These are phyloP conservation scores for Zaprionus inermis DNA, from an alignment of 1,140 invertebrate genomes.

Conservation along the genomic window DNA sequence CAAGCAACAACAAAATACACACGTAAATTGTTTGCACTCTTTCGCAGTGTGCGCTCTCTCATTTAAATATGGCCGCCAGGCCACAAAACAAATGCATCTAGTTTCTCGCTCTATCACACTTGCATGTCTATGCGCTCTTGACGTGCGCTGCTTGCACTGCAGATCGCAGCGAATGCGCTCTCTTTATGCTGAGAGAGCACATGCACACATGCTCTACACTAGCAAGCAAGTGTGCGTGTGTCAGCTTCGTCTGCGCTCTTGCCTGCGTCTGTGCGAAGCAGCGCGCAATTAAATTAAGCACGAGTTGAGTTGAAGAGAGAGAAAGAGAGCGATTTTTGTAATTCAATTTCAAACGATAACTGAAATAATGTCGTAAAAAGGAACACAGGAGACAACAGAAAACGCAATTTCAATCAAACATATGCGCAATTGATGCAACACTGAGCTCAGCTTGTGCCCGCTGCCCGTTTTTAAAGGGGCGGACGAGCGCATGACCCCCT, in stretches of 20 bases:
- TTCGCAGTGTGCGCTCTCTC: too few species aligned
- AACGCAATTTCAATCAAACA: slow-evolving; percentile 51
- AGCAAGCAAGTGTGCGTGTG: too few species aligned
- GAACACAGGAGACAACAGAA: slow-evolving; percentile 9
- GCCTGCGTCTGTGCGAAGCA: background rate
- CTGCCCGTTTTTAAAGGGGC: too few species aligned
- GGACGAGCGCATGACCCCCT: slow-evolving; percentile 6
- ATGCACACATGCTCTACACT: background rate
- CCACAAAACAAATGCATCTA: background rate
- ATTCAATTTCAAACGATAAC: background rate
- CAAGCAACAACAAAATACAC: slow-evolving; percentile 2
- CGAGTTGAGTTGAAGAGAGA: background rate
- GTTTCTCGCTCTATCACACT: background rate
- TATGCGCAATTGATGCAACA: slow-evolving; percentile 56
- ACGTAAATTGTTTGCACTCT: background rate
- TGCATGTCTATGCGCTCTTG: too few species aligned
- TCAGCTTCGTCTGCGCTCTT: background rate
- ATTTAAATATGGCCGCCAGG: too few species aligned
- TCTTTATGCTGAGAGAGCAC: background rate
- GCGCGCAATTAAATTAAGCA: slow-evolving; percentile 8
- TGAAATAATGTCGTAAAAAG: slow-evolving; percentile 17
- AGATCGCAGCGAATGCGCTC: background rate
- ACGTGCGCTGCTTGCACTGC: background rate
- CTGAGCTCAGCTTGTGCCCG: slow-evolving; percentile 16
- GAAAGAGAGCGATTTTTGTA: background rate